Conservation (phyloP, 2,113 vertebrate genomes). For the Alaudala cheleensis region DNA sequence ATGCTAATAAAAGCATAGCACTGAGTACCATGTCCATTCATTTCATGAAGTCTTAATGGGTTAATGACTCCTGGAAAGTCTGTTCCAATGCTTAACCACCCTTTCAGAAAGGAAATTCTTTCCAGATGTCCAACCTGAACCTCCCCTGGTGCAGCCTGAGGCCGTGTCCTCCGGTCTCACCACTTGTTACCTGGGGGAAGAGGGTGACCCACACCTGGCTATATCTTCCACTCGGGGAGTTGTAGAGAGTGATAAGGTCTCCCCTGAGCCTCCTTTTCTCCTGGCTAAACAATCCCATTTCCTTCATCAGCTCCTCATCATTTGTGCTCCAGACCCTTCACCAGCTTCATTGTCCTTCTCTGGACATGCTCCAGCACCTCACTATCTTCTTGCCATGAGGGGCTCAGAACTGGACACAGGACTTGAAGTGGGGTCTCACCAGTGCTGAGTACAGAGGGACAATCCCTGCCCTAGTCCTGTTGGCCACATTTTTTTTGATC, state of each 20-base stretch:
- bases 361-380: neutral
- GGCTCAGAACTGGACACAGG: neutral
- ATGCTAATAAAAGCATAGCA: neutral
- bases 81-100: neutral
- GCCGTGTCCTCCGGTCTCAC: accelerated
- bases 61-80: neutral
- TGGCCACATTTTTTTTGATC: too few species aligned
- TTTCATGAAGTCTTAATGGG: neutral
- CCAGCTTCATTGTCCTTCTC: neutral
- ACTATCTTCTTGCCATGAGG: neutral
- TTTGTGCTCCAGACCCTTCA: neutral
- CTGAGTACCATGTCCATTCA: neutral
- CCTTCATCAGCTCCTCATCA: neutral
- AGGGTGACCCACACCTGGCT: neutral
- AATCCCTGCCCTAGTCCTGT: too few species aligned
- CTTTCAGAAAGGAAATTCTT: neutral
- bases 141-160: neutral
- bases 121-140: neutral
- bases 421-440: neutral
- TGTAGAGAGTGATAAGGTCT: neutral
- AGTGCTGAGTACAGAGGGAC: neutral
- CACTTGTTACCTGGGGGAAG: neutral
- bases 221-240: neutral
- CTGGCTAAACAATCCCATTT: neutral
- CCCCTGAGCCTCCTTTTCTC: neutral